These are phyloP conservation scores for Neodiprion pinetum DNA, from an alignment of 1,140 invertebrate species.

Conservation along the genomic window DNA sequence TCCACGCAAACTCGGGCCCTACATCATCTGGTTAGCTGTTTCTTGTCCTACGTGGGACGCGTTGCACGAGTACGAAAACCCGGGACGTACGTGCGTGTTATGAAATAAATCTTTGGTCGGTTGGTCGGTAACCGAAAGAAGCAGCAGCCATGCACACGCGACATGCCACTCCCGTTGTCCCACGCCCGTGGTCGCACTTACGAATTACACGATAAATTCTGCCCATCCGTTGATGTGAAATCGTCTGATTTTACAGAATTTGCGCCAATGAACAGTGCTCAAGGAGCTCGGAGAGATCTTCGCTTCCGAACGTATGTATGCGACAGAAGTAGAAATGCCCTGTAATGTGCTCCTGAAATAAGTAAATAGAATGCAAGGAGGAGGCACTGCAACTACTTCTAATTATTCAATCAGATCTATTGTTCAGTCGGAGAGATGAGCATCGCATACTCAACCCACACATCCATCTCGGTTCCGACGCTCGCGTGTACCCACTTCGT, in stretches of 20 bases:
- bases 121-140: not conserved
- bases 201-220: not conserved
- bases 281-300: no score
- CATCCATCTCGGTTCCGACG: slow-evolving; percentile 22
- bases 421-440: slow-evolving; percentile 15
- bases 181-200: slow-evolving; percentile 4
- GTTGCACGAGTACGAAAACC: not conserved
- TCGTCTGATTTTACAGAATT: no score
- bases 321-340: not conserved
- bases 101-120: slow-evolving; percentile 1
- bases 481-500: not conserved
- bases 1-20: not conserved
- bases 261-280: no score
- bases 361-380: slow-evolving; percentile 25
- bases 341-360: not conserved
- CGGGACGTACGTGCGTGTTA: not conserved
- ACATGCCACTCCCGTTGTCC: not conserved
- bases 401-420: slow-evolving; percentile 48
- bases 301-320: no score
- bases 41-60: not conserved
- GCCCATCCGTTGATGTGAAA: no score
- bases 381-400: slow-evolving; percentile 28
- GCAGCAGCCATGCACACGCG: not conserved
- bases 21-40: not conserved
- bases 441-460: slow-evolving; percentile 40